These are phyloP conservation scores for Atherinosoma microstoma DNA, from an alignment of 2,797 vertebrate genomes.

Conservation along the genomic window DNA sequence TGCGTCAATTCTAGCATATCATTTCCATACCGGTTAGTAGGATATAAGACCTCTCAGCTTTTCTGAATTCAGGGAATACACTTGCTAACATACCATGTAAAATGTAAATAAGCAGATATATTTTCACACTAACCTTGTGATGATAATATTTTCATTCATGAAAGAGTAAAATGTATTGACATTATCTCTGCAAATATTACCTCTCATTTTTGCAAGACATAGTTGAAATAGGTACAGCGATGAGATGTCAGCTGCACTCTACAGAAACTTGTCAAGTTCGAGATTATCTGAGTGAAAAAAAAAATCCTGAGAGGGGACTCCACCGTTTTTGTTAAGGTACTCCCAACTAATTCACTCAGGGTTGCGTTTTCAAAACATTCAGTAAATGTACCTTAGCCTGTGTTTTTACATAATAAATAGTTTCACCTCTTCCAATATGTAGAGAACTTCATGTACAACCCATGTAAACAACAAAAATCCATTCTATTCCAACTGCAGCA, in stretches of 20 bases:
- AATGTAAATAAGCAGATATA: too few species aligned
- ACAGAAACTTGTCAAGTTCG: slow-evolving; percentile 5
- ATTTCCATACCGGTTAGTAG: neutral
- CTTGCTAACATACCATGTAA: too few species aligned
- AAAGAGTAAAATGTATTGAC: too few species aligned
- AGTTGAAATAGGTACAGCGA: neutral
- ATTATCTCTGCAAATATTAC: too few species aligned
- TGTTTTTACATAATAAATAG: neutral
- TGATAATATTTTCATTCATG: too few species aligned
- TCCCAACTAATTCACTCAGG: slow-evolving; percentile 6
- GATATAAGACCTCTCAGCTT: neutral
- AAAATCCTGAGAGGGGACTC: neutral
- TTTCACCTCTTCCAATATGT: neutral
- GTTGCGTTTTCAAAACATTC: neutral
- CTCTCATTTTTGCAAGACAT: neutral
- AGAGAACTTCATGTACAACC: neutral
- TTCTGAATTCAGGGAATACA: neutral
- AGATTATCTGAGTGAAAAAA: slow-evolving; percentile 16
- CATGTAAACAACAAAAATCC: neutral
- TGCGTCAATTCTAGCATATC: neutral
- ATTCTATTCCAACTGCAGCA: neutral
- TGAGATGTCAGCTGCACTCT: neutral
- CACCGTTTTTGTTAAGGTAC: slow-evolving; percentile 9
- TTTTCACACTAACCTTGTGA: too few species aligned
- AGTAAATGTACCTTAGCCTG: slow-evolving; percentile 4